Base-by-base conservation (phyloP, 2,888 invertebrate species). In the Plebejus argus region DNA sequence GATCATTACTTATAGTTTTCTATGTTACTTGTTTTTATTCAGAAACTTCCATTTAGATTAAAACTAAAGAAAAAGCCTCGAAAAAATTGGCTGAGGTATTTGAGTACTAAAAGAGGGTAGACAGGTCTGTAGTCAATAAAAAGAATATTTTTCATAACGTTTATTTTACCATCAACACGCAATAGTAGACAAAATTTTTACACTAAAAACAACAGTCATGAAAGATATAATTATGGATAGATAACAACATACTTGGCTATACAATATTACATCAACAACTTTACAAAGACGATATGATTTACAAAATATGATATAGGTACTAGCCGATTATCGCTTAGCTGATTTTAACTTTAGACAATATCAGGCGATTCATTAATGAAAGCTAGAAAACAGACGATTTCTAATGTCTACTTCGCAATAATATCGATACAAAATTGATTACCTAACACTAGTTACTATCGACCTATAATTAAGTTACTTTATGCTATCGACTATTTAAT, bases 121-220 rank as follows among this genome's bases (percentile, higher is more conserved):
- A 2, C 7, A 35, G 28, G n/a, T n/a, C n/a, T n/a, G 10, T 20
- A 28, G 12, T 23, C 3, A 23, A 66, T 61, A 66, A 33, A 28
- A 66, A 66, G 5, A 28, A 66, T 28, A 10, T 80, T 84, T 86
- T 89, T 89, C 84, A 83, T 85, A 91, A 90, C 87, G 82, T 92
- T 92, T 92, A 92, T 92, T 66, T 92, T 89, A 90, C 92, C 89
- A 92, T 90, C 90, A 93, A 93, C 93, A 93, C 91, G 85, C 88
- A 86, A 88, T 88, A 87, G 85, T 87, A 90, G 86, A 86, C 88
- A 88, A 85, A 84, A 82, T 84, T 83, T 85, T 84, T 85, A 85
- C 81, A 82, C 84, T 78, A 89, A 89, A 70, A 89, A 91, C 91
- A 91, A 91, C 89, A 90, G 84, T 85, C 82, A 81, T 72, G 78